Evolutionary conservation across 1,140 invertebrate genomes (phyloP), one percentile per base, ranked within the genome.

Genomic region (Batillaria attramentaria): DNA sequence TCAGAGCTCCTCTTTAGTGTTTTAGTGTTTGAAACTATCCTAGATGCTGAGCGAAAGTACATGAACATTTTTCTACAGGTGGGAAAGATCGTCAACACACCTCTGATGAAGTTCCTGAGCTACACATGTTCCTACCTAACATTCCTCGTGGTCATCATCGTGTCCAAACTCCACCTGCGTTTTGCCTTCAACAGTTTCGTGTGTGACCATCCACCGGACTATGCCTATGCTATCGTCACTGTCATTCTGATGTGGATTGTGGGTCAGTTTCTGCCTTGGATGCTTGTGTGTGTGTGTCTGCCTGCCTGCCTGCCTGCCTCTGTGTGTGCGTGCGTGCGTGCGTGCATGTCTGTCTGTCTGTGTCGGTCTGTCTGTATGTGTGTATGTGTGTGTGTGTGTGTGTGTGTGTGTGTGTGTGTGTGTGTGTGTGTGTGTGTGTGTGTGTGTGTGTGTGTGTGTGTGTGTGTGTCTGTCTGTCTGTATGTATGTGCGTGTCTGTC

Each of bases 61-160:
- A n/a, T n/a, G n/a, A n/a, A n/a, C n/a, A n/a, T n/a, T n/a, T n/a
- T n/a, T n/a, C n/a, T n/a, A n/a, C 75, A 87, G 86, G 95, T 95
- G 77, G 96, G 97, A 13, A 94, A 95, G 84, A 97, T 96, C 3
- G 95, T 98, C 93, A 93, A 97, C 79, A 98, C 98, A 87, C 97
- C 97, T 20, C 98, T 99, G 92, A 98, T 98, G 91, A 98, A 98
- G 91, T 99, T 99, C 92, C 96, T 99, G 79, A 98, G 97, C 88
- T 96, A 98, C 91, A 98, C 97, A 35, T 97, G 97, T 5, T 98
- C 97, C 73, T 99, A 98, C 90, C 97, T 98, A 89, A 97, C 96
- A 80, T 99, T 99, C 92, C 92, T 99, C 74, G 73, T 82, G 31
- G 70, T 87, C 0, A 77, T 83, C 43, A 81, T 85, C 37, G 74